These are phyloP conservation scores for Stichopus chloronotus DNA, from an alignment of 35 echinoderm and acorn worm genomes.

Conservation along the genomic window DNA sequence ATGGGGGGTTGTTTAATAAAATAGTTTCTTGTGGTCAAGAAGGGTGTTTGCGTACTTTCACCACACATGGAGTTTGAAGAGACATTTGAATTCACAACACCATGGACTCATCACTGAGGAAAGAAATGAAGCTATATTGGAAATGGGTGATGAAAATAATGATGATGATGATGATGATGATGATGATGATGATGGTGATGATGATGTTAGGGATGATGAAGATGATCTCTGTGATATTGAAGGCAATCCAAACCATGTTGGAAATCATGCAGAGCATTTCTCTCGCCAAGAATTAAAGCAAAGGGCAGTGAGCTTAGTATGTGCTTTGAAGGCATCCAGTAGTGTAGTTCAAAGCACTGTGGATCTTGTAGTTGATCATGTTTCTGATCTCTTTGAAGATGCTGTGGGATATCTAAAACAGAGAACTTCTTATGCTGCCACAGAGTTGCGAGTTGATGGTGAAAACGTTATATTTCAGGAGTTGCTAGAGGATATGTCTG, in stretches of 20 bases:
- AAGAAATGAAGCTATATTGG: neutral
- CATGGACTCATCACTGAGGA: neutral
- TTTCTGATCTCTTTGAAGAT: slow-evolving; percentile 40
- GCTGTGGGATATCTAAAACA: slow-evolving; percentile 34
- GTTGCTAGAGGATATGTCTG: no score
- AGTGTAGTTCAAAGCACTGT: slow-evolving; percentile 64
- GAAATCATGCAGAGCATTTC: slow-evolving; percentile 42
- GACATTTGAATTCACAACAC: slow-evolving; percentile 50
- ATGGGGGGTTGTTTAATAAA: slow-evolving; percentile 15
- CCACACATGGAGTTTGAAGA: slow-evolving; percentile 44
- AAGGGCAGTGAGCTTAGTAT: slow-evolving; percentile 26
- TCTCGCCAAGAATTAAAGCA: slow-evolving; percentile 12
- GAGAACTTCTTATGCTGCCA: no score
- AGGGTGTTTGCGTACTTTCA: slow-evolving; percentile 43
- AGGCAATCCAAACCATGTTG: neutral
- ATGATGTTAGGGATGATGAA: neutral
- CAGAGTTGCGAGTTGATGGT: no score
- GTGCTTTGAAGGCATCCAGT: slow-evolving; percentile 48
- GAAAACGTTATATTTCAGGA: no score
- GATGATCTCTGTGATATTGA: slow-evolving; percentile 5
- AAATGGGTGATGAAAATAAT: neutral
- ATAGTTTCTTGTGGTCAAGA: slow-evolving; percentile 50
- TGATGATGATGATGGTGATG: slow-evolving; percentile 6
- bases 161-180: slow-evolving; percentile 39
- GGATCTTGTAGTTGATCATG: slow-evolving; percentile 51